These are phyloP conservation scores for Whitmania pigra DNA, from an alignment of 1,140 invertebrate species.

Conservation along the genomic window DNA sequence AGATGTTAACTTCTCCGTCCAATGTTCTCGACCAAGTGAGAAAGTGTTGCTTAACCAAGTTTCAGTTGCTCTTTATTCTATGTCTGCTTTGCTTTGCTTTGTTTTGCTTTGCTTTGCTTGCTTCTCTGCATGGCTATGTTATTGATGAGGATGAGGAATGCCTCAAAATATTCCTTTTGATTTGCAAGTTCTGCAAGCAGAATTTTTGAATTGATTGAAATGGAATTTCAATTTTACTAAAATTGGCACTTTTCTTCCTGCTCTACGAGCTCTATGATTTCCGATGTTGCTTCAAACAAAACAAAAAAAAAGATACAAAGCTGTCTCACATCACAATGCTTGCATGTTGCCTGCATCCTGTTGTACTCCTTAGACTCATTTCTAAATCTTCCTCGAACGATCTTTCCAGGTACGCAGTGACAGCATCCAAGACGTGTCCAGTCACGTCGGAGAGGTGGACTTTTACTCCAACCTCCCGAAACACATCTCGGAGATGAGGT, in stretches of 20 bases:
- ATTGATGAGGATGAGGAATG: too few relatives aligned
- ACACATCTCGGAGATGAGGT: slow-evolving; percentile 30
- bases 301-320: not conserved
- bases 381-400: not conserved
- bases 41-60: slow-evolving; percentile 4
- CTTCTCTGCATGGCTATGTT: too few relatives aligned
- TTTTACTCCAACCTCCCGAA: slow-evolving; percentile 26
- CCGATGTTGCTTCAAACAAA: not conserved
- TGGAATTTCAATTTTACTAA: too few relatives aligned
- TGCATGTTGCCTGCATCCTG: not conserved
- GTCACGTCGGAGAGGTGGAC: too few relatives aligned
- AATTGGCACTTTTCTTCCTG: too few relatives aligned
- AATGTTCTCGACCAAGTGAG: slow-evolving; percentile 26
- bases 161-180: too few relatives aligned
- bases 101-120: too few relatives aligned
- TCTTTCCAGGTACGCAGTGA: slow-evolving; percentile 33
- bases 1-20: slow-evolving; percentile 24
- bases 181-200: too few relatives aligned
- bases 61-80: slow-evolving; percentile 6
- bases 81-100: not conserved
- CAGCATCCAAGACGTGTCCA: slow-evolving; percentile 34
- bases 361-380: not conserved
- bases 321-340: not conserved
- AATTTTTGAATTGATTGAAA: too few relatives aligned
- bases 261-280: too few relatives aligned